phyloP scores from a whole-genome alignment of 2,888 invertebrate species.

The Daptonema setosum region DNA sequence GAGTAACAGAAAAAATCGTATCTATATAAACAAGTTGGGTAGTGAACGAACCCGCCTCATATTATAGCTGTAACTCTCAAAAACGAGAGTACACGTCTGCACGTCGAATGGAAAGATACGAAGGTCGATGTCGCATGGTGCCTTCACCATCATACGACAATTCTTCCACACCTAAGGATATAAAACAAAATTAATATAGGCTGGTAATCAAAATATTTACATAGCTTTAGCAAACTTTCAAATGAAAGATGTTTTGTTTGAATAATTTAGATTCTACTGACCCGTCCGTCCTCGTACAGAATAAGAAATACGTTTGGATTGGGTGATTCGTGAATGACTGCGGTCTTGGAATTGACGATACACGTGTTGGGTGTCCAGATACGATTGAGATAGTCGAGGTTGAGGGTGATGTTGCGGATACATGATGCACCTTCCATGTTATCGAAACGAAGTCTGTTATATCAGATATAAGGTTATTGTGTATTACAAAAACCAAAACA shows the following conservation, averaged over 20 bases:
- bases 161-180: conserved; percentile 7
- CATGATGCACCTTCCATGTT: not conserved
- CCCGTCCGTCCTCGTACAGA: conserved; percentile 5
- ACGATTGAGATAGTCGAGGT: conserved; percentile 4
- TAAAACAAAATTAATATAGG: too few relatives aligned
- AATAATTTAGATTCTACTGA: too few relatives aligned
- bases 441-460: not conserved
- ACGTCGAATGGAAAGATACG: conserved; percentile 21
- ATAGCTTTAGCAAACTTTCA: too few relatives aligned
- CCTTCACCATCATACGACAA: conserved; percentile 12
- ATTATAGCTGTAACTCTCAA: conserved; percentile 25
- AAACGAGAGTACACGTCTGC: conserved; percentile 17
- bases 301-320: conserved; percentile 7
- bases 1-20: not conserved
- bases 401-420: conserved; percentile 2
- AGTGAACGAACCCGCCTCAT: conserved; percentile 15
- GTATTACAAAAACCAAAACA: too few relatives aligned
- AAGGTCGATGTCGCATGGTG: conserved; percentile 20
- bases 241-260: too few relatives aligned
- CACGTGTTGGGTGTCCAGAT: conserved; percentile 5
- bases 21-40: not conserved
- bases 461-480: too few relatives aligned
- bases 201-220: too few relatives aligned
- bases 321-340: conserved; percentile 6
- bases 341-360: conserved; percentile 1